Evolutionary conservation across 2,113 vertebrate species (phyloP), one percentile per base, ranked within the genome.

Genomic region (Nothobranchius furzeri): DNA sequence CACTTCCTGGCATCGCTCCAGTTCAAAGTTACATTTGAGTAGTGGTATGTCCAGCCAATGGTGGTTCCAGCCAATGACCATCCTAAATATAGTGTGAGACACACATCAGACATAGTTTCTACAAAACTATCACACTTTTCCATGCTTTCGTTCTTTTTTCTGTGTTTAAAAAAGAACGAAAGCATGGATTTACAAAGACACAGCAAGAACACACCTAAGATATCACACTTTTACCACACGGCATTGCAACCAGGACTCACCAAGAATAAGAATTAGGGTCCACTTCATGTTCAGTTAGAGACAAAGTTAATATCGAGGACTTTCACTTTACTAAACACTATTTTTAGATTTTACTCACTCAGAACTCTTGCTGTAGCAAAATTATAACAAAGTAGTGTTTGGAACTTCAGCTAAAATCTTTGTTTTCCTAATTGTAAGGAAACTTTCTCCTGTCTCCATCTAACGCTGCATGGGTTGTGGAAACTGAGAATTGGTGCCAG

Each of bases 41-140:
- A 20, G 68, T 85, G 83, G 68, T 96, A 97, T 0, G 84, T 95
- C 97, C 96, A 98, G 0, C 94, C 86, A 3, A 65, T 35, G 56
- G 86, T 83, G 52, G 74, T 69, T 6, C 62, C 37, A 60, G 65
- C 56, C 2, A 49, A 56, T 25, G 81, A 66, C 0, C 60, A 1
- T 17, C 89, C 95, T 88, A 43, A 0, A 54, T 49, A 46, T 49
- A 45, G 1, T 6, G 20, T 12, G 12, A 63, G 8, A 6, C 56
- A 42, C 2, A 1, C 25, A 8, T 4, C 7, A 20, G 30, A 30
- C 4, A 4, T 30, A 30, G 30, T 30, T 3, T 30, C 4, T 46
- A 30, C 15, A 0, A 0, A 15, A 1, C 8, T 42, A 48, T 3
- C 1, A 3, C 7, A 43, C 14, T 62, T 70, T 54, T 30, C n/a